Conservation (phyloP, 2,113 vertebrate genomes). For the Crotophaga sulcirostris region DNA sequence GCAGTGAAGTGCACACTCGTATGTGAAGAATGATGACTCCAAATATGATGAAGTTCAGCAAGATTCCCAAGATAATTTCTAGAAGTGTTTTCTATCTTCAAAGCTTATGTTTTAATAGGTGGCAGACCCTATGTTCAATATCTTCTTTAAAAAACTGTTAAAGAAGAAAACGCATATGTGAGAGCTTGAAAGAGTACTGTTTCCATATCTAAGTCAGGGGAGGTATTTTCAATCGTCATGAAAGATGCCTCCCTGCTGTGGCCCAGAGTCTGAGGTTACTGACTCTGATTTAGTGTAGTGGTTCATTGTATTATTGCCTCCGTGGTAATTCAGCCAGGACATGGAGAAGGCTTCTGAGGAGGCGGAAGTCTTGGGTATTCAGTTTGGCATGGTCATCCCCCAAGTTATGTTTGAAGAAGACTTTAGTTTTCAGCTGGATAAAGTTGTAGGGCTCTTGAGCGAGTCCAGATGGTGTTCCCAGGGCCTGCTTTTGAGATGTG, state of each 20-base stretch:
- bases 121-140: background rate
- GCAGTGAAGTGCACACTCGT: slow-evolving; percentile 41
- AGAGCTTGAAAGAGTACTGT: background rate
- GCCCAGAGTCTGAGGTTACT: background rate
- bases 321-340: background rate
- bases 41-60: slow-evolving; percentile 17
- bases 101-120: background rate
- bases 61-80: slow-evolving; percentile 2
- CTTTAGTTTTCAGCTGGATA: background rate
- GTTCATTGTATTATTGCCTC: background rate
- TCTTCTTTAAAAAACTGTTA: background rate
- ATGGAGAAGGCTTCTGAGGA: background rate
- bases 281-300: background rate
- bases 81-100: background rate
- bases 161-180: background rate
- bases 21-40: slow-evolving; percentile 17
- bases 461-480: background rate
- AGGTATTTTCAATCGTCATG: background rate
- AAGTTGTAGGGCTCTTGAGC: background rate
- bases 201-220: background rate
- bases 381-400: rapidly evolving
- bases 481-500: background rate
- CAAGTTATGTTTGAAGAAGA: background rate
- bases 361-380: background rate
- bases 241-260: background rate